These are phyloP conservation scores for Drosophila serrata DNA, from an alignment of 1,140 invertebrate species.

Conservation along the genomic window DNA sequence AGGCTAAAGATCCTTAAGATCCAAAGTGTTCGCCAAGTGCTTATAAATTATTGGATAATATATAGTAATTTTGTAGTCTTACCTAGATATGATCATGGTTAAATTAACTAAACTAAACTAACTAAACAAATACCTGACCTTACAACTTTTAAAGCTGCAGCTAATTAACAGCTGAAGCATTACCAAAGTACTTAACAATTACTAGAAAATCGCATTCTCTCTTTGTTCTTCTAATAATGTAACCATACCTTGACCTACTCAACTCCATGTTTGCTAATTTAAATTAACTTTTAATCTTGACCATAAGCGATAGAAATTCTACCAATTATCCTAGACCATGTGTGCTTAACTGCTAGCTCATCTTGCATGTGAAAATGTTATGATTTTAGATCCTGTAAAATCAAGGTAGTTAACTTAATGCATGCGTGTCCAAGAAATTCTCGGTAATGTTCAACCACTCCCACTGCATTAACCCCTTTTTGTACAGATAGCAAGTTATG, in stretches of 20 bases:
- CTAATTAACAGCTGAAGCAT: not conserved
- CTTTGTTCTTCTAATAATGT: too few species aligned
- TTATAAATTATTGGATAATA: too few species aligned
- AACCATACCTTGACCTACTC: not conserved
- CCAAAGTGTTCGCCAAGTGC: not conserved
- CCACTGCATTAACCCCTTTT: constrained; percentile 1
- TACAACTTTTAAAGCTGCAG: not conserved
- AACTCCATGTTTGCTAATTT: not conserved
- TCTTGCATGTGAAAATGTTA: constrained; percentile 9
- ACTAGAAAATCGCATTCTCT: not conserved
- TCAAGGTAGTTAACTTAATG: constrained; percentile 9
- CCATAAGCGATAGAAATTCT: not conserved
- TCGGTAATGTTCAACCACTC: constrained; percentile 7
- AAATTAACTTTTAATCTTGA: constrained; percentile 17
- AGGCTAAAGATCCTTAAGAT: not conserved
- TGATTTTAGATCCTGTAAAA: not conserved
- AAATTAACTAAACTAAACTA: not conserved
- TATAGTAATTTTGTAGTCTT: too few species aligned
- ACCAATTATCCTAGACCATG: not conserved
- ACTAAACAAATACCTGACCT: not conserved
- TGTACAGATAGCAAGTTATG: not conserved
- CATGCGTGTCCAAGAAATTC: constrained; percentile 13
- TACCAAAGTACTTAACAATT: not conserved
- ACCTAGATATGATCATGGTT: not conserved
- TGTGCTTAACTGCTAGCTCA: not conserved